These are phyloP conservation scores for Eristalis pertinax DNA, from an alignment of 2,888 invertebrate species.

Conservation along the genomic window DNA sequence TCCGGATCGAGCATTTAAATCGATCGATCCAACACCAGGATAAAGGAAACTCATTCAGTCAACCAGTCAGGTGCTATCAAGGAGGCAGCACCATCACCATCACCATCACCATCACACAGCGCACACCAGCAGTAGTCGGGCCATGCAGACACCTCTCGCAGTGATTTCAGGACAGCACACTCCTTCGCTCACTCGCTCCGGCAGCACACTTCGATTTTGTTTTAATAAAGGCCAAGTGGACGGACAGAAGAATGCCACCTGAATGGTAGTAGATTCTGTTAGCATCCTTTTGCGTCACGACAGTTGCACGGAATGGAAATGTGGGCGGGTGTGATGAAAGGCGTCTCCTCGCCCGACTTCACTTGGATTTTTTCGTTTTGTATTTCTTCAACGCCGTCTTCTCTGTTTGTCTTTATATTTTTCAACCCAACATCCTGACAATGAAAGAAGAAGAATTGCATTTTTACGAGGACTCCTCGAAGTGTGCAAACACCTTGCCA, in stretches of 20 bases:
- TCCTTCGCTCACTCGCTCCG: not conserved
- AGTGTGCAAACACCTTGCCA: constrained; percentile 70
- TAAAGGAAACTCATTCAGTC: constrained; percentile 65
- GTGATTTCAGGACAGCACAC: constrained; percentile 19
- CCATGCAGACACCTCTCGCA: constrained; percentile 42
- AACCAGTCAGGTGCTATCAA: constrained; percentile 59
- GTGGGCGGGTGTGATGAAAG: constrained; percentile 23
- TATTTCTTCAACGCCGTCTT: constrained; percentile 13
- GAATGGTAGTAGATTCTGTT: constrained; percentile 29
- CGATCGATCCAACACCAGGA: constrained; percentile 62
- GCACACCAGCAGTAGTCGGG: constrained; percentile 1
- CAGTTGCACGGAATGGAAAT: constrained; percentile 40
- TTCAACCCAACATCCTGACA: constrained; percentile 65
- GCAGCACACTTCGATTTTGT: constrained; percentile 50
- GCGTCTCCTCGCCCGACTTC: not conserved
- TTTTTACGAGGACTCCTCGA: constrained; percentile 69
- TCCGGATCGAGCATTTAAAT: constrained; percentile 72
- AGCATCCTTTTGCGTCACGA: constrained; percentile 44
- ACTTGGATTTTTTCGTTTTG: constrained; percentile 19
- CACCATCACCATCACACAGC: no score
- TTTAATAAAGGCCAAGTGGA: constrained; percentile 60
- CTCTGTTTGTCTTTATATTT: constrained; percentile 56
- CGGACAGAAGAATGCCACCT: constrained; percentile 42
- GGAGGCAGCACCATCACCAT: constrained; percentile 21
- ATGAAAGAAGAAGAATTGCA: constrained; percentile 72